Evolutionary conservation across 1,140 invertebrate species (phyloP).

Genomic region (Thaumatotibia leucotreta): DNA sequence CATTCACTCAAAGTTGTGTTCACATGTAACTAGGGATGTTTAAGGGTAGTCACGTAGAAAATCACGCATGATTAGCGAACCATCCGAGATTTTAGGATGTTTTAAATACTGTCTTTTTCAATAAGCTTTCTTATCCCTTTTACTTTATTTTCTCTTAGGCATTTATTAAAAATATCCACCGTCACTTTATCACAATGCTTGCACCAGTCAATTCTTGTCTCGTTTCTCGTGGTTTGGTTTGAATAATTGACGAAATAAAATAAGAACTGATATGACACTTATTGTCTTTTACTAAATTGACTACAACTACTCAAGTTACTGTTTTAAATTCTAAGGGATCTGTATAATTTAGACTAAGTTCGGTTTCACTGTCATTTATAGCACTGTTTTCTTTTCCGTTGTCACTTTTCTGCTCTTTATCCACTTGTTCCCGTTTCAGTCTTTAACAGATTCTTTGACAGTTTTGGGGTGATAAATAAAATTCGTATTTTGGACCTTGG

Average conservation of each 20-base stretch:
- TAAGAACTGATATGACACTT: background rate
- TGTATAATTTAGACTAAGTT: background rate
- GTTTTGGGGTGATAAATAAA: conserved; percentile 15
- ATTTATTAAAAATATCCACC: background rate
- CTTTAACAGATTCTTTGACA: conserved; percentile 29
- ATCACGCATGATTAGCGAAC: background rate
- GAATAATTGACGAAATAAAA: conserved; percentile 7
- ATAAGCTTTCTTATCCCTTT: background rate
- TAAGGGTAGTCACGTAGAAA: background rate
- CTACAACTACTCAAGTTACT: background rate
- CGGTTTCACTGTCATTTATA: background rate
- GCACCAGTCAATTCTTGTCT: background rate
- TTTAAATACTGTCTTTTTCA: background rate
- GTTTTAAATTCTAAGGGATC: background rate
- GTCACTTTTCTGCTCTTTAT: background rate
- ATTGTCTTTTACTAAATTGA: conserved; percentile 9
- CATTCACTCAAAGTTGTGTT: background rate
- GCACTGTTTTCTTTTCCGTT: background rate
- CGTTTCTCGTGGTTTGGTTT: background rate
- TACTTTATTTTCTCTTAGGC: background rate
- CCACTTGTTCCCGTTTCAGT: conserved; percentile 49
- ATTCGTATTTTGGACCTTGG: conserved; percentile 29
- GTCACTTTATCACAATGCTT: background rate
- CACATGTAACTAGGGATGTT: background rate
- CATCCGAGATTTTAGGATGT: background rate